Evolutionary conservation across 2,113 vertebrate species (phyloP), one percentile per base, ranked within the genome.

Genomic region (Plecturocebus donacophilus): DNA sequence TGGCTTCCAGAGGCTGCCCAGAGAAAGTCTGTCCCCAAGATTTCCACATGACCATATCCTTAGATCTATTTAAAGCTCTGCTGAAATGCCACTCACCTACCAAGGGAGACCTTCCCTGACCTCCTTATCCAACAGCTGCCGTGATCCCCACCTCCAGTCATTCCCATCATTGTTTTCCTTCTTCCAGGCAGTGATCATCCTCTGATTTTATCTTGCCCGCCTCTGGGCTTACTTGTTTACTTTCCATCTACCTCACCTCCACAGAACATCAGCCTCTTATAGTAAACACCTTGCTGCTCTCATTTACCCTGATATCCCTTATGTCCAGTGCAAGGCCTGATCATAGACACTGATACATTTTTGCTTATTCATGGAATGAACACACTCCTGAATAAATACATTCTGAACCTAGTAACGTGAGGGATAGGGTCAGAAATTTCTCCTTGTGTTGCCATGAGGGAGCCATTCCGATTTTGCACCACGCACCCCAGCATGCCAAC

Each of bases 401-500:
- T 71, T 76, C 84, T 58, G 45, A 83, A 70, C 45, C 45, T 38
- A 17, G 13, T 35, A 35, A 70, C 64, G 0, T 13, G 40, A 75
- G 27, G 25, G 8, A 49, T 8, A 8, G 83, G 90, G 52, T 75
- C 54, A 75, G 35, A 87, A n/a, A 23, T 54, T 47, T 58, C 23
- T 93, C 42, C 56, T 19, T 40, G 12, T 8, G 2, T 8, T 49
- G 64, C 32, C 71, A 19, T 47, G 30, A 13, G n/a, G 1, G 0
- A 38, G 4, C 8, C 8, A 47, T 54, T 38, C 52, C 11, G 10
- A 45, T 5, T 11, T 12, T 14, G 25, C 11, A 4, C 14, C 21
- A 4, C 17, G 17, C 4, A 3, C 35, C 54, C 0, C 32, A 40
- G 45, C 32, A 5, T 6, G 32, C 56, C 66, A 42, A 0, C 10